Evolutionary conservation across 2,113 vertebrate species (phyloP).

Genomic region (Platichthys flesus): DNA sequence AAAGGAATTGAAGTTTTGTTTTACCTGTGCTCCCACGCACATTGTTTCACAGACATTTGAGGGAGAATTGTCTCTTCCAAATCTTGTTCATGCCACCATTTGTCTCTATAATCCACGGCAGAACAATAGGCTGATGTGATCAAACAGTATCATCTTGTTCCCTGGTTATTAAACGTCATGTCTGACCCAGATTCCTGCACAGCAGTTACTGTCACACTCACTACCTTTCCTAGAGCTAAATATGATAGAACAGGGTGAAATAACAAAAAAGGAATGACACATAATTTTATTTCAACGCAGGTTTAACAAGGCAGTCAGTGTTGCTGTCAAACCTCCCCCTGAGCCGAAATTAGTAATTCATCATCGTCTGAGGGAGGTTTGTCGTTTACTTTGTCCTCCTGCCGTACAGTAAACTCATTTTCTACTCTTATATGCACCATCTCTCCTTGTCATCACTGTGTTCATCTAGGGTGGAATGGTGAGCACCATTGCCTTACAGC

Average conservation of each 20-base stretch:
- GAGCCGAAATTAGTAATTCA: conserved; percentile 49
- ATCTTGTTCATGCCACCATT: conserved; percentile 68
- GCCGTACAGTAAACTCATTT: neutral
- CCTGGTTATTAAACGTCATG: conserved; percentile 73
- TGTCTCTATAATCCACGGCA: conserved; percentile 69
- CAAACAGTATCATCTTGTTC: conserved; percentile 74
- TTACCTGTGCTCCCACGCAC: conserved; percentile 62
- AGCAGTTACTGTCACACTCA: conserved; percentile 60
- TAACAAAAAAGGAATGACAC: conserved; percentile 24
- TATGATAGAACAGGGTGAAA: conserved; percentile 40
- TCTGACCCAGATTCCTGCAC: conserved; percentile 71
- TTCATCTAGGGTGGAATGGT: too few species aligned
- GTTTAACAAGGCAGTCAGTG: conserved; percentile 54
- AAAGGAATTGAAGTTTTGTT: conserved; percentile 57
- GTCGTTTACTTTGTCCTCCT: conserved; percentile 14
- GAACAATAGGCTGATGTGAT: conserved; percentile 75
- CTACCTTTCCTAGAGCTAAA: conserved; percentile 52
- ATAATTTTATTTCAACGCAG: conserved; percentile 40
- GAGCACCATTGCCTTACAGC: too few species aligned
- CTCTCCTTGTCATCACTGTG: neutral
- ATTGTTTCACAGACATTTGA: conserved; percentile 56
- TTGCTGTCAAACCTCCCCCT: conserved; percentile 48
- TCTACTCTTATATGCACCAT: neutral
- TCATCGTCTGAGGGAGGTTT: conserved; percentile 20
- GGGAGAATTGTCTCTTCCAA: conserved; percentile 58